Conservation (phyloP, 2,888 invertebrate species). For the Anthrax anthrax region DNA sequence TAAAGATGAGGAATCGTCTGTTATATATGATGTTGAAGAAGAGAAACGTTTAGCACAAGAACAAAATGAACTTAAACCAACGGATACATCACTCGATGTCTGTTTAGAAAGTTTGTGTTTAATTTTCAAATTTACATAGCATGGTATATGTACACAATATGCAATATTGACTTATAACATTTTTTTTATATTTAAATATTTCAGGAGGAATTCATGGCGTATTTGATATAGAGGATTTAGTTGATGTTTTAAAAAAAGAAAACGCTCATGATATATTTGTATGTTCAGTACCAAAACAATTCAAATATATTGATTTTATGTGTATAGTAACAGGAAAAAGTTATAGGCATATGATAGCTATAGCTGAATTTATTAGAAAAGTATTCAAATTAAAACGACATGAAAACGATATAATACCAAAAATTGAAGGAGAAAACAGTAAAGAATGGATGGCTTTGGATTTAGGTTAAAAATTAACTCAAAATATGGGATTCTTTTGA, state of each 20-base stretch:
- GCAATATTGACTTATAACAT: neutral
- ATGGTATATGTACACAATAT: too few species aligned
- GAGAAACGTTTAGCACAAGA: constrained; percentile 36
- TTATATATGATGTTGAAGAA: constrained; percentile 61
- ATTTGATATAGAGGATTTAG: constrained; percentile 75
- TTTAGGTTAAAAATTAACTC: too few species aligned
- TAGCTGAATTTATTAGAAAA: constrained; percentile 60
- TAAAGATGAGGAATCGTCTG: constrained; percentile 50
- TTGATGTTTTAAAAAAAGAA: constrained; percentile 59
- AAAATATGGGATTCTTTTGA: too few species aligned
- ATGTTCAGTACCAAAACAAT: constrained; percentile 53
- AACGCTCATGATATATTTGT: constrained; percentile 72
- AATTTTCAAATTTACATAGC: too few species aligned
- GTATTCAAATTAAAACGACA: constrained; percentile 58
- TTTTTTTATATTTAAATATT: neutral
- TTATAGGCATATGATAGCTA: constrained; percentile 54
- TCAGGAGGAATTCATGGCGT: constrained; percentile 72
- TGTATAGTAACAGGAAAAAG: constrained; percentile 66
- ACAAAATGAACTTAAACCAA: constrained; percentile 25
- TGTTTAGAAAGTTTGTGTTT: constrained; percentile 41
- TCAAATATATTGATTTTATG: constrained; percentile 73
- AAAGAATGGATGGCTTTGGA: constrained; percentile 83
- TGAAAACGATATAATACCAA: constrained; percentile 50
- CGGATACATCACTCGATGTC: constrained; percentile 17
- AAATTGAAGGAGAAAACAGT: constrained; percentile 60